Base-by-base conservation (phyloP, 1,140 invertebrate species). In the Parapsyche elsis region DNA sequence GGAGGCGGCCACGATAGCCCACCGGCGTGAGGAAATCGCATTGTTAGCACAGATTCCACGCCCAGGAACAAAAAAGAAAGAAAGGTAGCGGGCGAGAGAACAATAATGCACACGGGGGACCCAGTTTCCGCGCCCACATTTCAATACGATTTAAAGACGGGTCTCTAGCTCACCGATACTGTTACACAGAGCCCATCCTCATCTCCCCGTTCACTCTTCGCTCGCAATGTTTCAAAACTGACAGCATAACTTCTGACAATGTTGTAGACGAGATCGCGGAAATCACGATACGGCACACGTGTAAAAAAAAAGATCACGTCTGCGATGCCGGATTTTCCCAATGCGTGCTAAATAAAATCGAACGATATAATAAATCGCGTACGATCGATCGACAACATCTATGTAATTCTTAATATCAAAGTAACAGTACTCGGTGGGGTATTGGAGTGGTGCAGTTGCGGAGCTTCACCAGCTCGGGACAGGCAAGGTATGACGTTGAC, bases 61-160 rank as follows among this genome's bases (percentile, higher is more conserved):
- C 59, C 0, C 19, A 46, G 75, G 59, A 77, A 23, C 64, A 26
- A 24, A 61, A 53, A 19, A 67, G 64, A 30, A 73, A 73, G 71
- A 73, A 73, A 73, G 71, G 71, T 73, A 73, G 71, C 71, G 71
- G 71, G 26, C 71, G 75, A 77, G 24, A 73, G 57, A 77, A 77
- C 75, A 77, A 77, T 77, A 77, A 30, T 44, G 75, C 59, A 64
- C 59, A n/a, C 71, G 53, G 38, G n/a, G 53, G 59, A 77, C 75
- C 75, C 75, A 77, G 75, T 77, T 77, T 77, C 75, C 75, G 75
- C 75, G 75, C 75, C 75, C 57, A 77, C 75, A 44, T 77, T 77
- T 77, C 75, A 75, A 75, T 75, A 75, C 73, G 53, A 75, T 57
- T 49, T 26, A 16, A 67, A 38, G 70, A 71, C 73, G 9, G 16